Percentiles rank a stretch among this genome's conserved stretches.
Evolutionary conservation across 2,888 invertebrate species (phyloP).

Genomic region (Ceramica pisi): DNA sequence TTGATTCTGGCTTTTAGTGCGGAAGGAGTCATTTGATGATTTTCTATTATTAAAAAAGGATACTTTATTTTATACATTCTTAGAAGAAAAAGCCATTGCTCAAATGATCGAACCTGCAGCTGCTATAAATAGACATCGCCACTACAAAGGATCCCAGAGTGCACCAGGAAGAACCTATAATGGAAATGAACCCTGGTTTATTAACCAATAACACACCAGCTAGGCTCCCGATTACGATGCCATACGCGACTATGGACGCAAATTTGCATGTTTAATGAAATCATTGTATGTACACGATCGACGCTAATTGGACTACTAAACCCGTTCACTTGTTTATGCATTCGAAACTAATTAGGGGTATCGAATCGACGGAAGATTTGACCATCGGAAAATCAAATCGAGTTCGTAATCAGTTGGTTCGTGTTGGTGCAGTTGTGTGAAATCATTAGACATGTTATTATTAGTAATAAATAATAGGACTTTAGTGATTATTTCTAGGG

Average conservation of each 20-base stretch:
- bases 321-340: conserved; percentile 80
- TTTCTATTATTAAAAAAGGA: too few species aligned
- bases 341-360: conserved; percentile 77
- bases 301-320: conserved; percentile 83
- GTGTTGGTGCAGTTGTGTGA: background rate
- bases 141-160: conserved; percentile 29
- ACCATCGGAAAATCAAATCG: conserved; percentile 56
- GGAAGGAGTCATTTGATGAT: too few species aligned
- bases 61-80: too few species aligned
- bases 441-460: background rate
- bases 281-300: conserved; percentile 83
- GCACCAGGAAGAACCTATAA: conserved; percentile 23
- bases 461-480: background rate
- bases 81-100: background rate
- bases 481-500: too few species aligned
- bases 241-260: conserved; percentile 74
- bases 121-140: background rate
- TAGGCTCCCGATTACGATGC: conserved; percentile 72
- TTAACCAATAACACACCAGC: conserved; percentile 68
- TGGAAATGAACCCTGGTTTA: conserved; percentile 61
- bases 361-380: conserved; percentile 71
- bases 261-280: conserved; percentile 88
- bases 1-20: too few species aligned
- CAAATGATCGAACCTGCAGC: background rate
- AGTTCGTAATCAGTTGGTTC: conserved; percentile 39